Evolutionary conservation across 35 echinoderm and acorn worm species (phyloP), one percentile per base, ranked within the genome.

Genomic region (Diadema setosum): DNA sequence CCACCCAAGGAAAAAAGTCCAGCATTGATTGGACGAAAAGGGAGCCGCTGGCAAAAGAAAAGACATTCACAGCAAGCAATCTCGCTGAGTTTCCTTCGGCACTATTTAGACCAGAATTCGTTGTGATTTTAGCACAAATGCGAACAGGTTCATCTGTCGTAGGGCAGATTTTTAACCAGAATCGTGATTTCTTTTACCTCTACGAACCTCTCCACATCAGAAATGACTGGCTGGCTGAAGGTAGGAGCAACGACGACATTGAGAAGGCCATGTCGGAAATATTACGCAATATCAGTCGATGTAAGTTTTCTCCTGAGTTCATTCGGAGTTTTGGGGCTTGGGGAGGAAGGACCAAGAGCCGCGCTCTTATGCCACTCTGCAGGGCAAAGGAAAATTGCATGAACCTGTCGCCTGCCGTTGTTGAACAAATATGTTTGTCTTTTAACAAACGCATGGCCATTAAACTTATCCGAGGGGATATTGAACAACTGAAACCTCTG

Each of bases 161-260:
- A 67, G 96, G 96, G 15, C 93, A 99, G 87, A 94, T 99, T 12
- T 87, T 99, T 3, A 99, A 99, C 67, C 96, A 99, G 50, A 99
- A 94, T 83, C 52, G 31, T 41, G 27, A 89, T 41, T 63, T 94
- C 20, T 92, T 95, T 60, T 99, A 91, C n/a, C 57, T 99, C 20
- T 99, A 95, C 85, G 96, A 99, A 69, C 96, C 96, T 0, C 46
- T 99, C 6, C 96, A 94, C 33, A n/a, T 86, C 18, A 67, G 45
- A 7, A 55, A 90, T 56, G 39, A 58, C 44, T 70, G 43, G 58
- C 30, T 52, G 8, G 36, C 27, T 20, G 45, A 63, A 3, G 24
- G 65, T 2, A 83, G 46, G 69, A 59, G 0, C 16, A 78, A 81
- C 34, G 45, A 23, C 16, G 80, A 83, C 50, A 45, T 35, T 34